Evolutionary conservation across 2,113 vertebrate genomes (phyloP).

Genomic region (Eubucco bourcierii): DNA sequence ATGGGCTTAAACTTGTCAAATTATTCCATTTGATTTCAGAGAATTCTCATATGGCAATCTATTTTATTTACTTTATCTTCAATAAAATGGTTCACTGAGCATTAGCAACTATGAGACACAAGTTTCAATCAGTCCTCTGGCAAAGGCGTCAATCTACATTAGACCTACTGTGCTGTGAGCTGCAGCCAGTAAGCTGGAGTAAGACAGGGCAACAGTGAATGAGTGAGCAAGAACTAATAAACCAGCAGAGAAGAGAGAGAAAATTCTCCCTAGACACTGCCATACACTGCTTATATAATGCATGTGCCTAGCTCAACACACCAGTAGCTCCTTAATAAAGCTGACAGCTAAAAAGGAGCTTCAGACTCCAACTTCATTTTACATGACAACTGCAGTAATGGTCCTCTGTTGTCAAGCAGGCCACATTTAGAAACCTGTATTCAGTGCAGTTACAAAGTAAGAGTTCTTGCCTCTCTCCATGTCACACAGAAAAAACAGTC

Average conservation of each 20-base stretch:
- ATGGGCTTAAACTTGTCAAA: conserved; percentile 81
- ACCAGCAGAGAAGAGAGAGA: conserved; percentile 57
- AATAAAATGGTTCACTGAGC: conserved; percentile 96
- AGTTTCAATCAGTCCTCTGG: conserved; percentile 88
- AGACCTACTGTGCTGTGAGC: conserved; percentile 70
- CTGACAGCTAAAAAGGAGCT: conserved; percentile 79
- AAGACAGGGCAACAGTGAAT: conserved; percentile 51
- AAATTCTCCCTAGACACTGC: conserved; percentile 74
- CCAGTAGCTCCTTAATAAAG: conserved; percentile 77
- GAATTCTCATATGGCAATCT: conserved; percentile 88
- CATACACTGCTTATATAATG: conserved; percentile 74
- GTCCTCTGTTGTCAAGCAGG: conserved; percentile 68
- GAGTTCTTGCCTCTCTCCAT: conserved; percentile 12
- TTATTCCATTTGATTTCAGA: conserved; percentile 88
- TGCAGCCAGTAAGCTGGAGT: conserved; percentile 60
- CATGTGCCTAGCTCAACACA: conserved; percentile 76
- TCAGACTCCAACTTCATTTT: conserved; percentile 80
- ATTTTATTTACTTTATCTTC: conserved; percentile 98
- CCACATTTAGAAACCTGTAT: conserved; percentile 42
- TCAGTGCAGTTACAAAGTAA: conserved; percentile 45
- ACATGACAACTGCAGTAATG: conserved; percentile 81
- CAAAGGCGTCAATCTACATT: conserved; percentile 83
- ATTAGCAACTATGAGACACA: conserved; percentile 89
- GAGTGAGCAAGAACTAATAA: conserved; percentile 56
- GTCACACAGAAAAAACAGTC: neutral